These are phyloP conservation scores for Drymodes brunneopygia DNA, from an alignment of 2,113 vertebrate species.

Conservation along the genomic window DNA sequence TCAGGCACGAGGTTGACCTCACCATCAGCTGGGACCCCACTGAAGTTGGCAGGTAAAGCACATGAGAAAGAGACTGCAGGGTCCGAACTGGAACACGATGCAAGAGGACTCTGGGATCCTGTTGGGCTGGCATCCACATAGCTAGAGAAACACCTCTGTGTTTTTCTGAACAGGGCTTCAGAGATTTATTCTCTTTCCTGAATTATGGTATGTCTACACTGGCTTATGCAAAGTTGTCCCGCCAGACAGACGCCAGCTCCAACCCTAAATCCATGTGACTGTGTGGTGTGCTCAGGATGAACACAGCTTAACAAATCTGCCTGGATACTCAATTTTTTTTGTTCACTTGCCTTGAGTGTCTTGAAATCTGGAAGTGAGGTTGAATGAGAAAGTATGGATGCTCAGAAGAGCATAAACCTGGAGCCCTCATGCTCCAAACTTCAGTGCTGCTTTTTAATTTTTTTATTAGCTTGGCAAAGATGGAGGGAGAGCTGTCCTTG, in stretches of 20 bases:
- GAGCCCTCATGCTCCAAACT: not conserved
- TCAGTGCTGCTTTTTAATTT: not conserved
- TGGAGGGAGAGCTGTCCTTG: not conserved
- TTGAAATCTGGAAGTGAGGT: not conserved
- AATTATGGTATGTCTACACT: not conserved
- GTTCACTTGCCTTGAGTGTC: not conserved
- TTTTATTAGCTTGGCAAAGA: not conserved
- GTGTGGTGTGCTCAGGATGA: not conserved
- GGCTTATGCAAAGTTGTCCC: not conserved
- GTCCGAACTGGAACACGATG: not conserved
- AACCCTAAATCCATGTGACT: not conserved
- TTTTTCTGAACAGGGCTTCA: conserved; percentile 1
- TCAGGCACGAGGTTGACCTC: not conserved
- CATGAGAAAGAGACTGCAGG: not conserved
- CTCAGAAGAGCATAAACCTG: not conserved
- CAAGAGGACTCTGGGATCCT: not conserved
- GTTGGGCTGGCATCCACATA: not conserved
- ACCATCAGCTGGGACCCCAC: not conserved
- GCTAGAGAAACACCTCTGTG: conserved; percentile 4
- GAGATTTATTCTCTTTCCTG: conserved; percentile 33
- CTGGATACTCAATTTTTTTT: not conserved
- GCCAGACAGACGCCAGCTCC: conserved; percentile 40
- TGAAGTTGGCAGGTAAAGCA: not conserved
- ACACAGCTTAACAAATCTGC: not conserved
- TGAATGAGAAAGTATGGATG: not conserved